phyloP scores from a whole-genome alignment of 2,113 vertebrate species.

The Bungarus multicinctus region DNA sequence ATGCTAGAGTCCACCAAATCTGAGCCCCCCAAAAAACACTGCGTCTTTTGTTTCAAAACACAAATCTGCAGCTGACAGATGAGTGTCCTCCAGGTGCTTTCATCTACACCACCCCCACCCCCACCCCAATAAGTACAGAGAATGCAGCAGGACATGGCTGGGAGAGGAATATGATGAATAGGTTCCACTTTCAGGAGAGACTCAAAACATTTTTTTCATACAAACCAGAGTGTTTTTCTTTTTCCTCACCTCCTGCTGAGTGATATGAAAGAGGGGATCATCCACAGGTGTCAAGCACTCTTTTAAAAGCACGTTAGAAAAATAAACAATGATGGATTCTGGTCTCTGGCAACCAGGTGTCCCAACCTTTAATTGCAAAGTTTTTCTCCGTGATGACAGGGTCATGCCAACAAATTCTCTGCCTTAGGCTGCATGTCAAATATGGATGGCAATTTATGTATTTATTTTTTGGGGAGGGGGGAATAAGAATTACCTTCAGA shows the following conservation, averaged over 20 bases:
- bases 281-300: background rate
- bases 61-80: background rate
- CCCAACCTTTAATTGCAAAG: background rate
- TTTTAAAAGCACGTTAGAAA: background rate
- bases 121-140: background rate
- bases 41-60: background rate
- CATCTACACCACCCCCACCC: background rate
- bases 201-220: background rate
- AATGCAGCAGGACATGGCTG: background rate
- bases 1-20: background rate
- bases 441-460: background rate
- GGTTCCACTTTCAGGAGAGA: background rate
- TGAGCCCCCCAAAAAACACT: background rate
- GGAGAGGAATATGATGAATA: background rate
- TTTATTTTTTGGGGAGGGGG: background rate
- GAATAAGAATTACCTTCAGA: background rate
- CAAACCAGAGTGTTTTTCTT: background rate
- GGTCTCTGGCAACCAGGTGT: background rate
- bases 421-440: background rate
- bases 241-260: background rate
- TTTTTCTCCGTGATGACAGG: background rate
- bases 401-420: background rate
- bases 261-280: background rate
- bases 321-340: background rate
- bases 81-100: background rate